Evolutionary conservation across 1,140 invertebrate genomes (phyloP), one percentile per base, ranked within the genome.

Genomic region (Halesus radiatus): DNA sequence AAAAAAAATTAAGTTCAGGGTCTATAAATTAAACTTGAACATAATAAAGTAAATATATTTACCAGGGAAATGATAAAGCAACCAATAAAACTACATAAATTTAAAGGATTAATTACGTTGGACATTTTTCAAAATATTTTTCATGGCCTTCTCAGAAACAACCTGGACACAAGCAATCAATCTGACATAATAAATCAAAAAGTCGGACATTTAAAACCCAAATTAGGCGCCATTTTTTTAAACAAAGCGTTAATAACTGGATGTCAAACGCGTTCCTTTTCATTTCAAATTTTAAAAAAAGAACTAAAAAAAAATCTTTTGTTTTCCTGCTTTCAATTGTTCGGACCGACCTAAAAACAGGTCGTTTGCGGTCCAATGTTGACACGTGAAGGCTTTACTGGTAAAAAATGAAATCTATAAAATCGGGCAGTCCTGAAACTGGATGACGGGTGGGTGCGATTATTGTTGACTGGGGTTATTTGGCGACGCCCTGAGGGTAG

Each of bases 211-310:
- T 52, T 29, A 37, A 60, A 62, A 76, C 73, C 7, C 37, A 45
- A 70, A 70, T 70, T 50, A 70, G 66, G 37, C 37, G 66, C 37
- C 66, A 52, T 52, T 18, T 68, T 37, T 50, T 50, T 50, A 22
- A 70, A 70, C 66, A 20, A 26, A 18, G 10, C 54, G 15, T 18
- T 76, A 76, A 76, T 76, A 76, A 76, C 73, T 60, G 37, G 54
- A 76, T 76, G 73, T 76, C 73, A 76, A 76, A 37, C 29, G 29
- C 13, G 73, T 56, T 76, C 32, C 18, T 60, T 62, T 60, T 32
- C n/a, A 60, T 76, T 76, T 56, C n/a, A 60, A 60, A 60, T 60
- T 45, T 45, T 5, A 26, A 76, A 76, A n/a, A 37, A 45, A 22
- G 56, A 76, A 60, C 26, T 22, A 5, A 23, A 20, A n/a, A 6